Percentiles rank a stretch among this genome's conserved stretches.
Evolutionary conservation across 1,140 invertebrate species (phyloP).

Genomic region (Geopemphigus sp.): DNA sequence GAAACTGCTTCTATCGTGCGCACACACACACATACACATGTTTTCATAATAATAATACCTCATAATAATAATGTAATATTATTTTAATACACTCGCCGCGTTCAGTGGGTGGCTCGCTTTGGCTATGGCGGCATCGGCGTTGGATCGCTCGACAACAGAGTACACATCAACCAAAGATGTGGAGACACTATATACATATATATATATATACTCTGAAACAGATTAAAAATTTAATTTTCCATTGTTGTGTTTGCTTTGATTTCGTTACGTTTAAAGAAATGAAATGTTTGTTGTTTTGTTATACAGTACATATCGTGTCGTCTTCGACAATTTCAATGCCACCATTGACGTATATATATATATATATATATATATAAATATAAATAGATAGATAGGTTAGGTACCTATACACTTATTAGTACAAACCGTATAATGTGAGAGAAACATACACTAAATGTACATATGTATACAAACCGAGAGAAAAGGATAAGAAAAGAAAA

Average conservation of each 20-base stretch:
- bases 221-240: conserved; percentile 30
- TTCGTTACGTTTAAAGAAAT: conserved; percentile 36
- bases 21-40: neutral
- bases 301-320: neutral
- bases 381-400: neutral
- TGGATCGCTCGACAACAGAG: no score
- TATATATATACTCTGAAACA: neutral
- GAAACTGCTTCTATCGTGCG: conserved; percentile 8
- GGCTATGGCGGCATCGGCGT: no score
- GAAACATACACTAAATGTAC: neutral
- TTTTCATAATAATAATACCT: no score
- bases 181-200: no score
- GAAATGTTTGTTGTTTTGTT: conserved; percentile 41
- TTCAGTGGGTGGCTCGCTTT: no score
- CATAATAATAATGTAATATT: no score
- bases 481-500: conserved; percentile 5
- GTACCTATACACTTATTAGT: neutral
- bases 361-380: conserved; percentile 13
- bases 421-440: neutral
- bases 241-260: conserved; percentile 48
- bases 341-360: neutral
- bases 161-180: no score
- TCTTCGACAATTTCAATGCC: conserved; percentile 27
- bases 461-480: neutral
- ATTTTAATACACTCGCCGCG: no score